A percentile compares a stretch with the other conserved stretches of the same genome.
Conservation (phyloP, 2,113 vertebrate species). For the Platysternon megacephalum region DNA sequence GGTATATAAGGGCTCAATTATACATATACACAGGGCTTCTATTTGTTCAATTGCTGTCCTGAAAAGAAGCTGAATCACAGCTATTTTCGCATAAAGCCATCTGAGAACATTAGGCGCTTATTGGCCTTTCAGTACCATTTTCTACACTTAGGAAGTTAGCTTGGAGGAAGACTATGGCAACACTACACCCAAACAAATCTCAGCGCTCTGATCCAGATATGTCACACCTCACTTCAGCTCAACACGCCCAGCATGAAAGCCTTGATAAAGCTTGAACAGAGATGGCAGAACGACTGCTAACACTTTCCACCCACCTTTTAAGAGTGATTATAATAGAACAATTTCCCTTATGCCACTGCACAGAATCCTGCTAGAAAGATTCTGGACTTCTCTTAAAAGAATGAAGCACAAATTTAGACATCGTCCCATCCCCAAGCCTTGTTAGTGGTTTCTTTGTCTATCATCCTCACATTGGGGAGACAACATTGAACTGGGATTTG, state of each 20-base stretch:
- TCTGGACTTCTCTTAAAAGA: neutral
- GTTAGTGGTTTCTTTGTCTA: neutral
- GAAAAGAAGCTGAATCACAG: neutral
- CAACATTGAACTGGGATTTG: neutral
- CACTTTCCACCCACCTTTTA: rapidly evolving
- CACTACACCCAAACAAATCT: neutral
- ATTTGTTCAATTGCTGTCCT: neutral
- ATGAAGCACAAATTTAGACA: rapidly evolving
- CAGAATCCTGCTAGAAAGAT: neutral
- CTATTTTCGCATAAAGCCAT: neutral
- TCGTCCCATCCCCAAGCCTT: neutral
- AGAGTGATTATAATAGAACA: neutral
- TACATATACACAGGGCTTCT: neutral
- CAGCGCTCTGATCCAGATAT: neutral
- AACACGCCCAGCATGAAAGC: neutral
- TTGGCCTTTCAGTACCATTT: neutral
- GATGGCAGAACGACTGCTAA: neutral
- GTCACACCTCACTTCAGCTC: neutral
- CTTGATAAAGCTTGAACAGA: neutral
- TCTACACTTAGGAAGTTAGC: neutral
- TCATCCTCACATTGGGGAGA: neutral
- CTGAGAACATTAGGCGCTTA: neutral
- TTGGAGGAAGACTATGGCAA: neutral
- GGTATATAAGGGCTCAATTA: neutral
- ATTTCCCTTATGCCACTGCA: neutral